Evolutionary conservation across 2,888 invertebrate species (phyloP).

Genomic region (Platynereis dumerilii): DNA sequence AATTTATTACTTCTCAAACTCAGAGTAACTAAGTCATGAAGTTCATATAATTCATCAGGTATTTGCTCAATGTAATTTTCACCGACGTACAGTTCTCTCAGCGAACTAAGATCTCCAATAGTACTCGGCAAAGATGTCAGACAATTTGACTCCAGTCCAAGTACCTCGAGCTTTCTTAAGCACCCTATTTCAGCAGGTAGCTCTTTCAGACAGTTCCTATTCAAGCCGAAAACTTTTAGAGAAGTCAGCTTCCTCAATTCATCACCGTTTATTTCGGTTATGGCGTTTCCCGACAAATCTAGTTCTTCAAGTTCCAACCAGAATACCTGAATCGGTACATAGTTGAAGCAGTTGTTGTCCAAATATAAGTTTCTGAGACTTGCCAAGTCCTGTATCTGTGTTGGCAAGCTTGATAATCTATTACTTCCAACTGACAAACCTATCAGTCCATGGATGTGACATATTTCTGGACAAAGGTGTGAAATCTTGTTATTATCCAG

Average conservation of each 20-base stretch:
- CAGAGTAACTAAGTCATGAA: conserved; percentile 47
- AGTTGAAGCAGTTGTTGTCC: conserved; percentile 57
- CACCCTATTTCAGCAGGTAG: conserved; percentile 49
- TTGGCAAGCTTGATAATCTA: conserved; percentile 53
- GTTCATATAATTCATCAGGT: conserved; percentile 54
- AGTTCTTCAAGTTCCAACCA: conserved; percentile 45
- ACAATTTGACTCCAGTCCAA: conserved; percentile 52
- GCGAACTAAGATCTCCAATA: conserved; percentile 50
- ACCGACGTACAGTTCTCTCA: conserved; percentile 53
- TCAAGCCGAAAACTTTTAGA: conserved; percentile 50
- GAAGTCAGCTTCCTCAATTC: conserved; percentile 43
- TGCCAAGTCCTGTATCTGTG: conserved; percentile 50
- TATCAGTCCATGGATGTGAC: conserved; percentile 47
- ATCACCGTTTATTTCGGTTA: conserved; percentile 48
- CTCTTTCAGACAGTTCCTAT: conserved; percentile 48
- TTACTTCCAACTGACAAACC: conserved; percentile 55
- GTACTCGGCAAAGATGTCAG: conserved; percentile 46
- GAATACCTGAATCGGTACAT: conserved; percentile 51
- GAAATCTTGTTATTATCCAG: conserved; percentile 53
- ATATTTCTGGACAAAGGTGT: conserved; percentile 51
- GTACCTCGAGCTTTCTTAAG: conserved; percentile 43
- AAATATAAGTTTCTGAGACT: conserved; percentile 49
- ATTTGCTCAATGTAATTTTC: conserved; percentile 47
- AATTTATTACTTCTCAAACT: conserved; percentile 52
- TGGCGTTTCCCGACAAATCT: conserved; percentile 52